phyloP scores from a whole-genome alignment of 2,888 invertebrate species.

The Dryadula phaetusa region DNA sequence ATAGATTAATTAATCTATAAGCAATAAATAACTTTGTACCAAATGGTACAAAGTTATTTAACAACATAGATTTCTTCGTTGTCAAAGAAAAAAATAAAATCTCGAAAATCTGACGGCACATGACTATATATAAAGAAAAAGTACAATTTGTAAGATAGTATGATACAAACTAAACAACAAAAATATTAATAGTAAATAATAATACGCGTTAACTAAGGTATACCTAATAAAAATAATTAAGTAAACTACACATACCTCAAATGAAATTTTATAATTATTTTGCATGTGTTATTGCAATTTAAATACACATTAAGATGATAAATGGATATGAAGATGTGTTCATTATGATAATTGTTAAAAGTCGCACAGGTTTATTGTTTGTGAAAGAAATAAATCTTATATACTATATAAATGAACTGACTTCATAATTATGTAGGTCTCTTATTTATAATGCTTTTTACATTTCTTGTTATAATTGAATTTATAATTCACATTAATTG shows the following conservation, averaged over 20 bases:
- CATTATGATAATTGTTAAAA: constrained; percentile 21
- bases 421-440: not conserved
- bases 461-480: not conserved
- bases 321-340: not conserved
- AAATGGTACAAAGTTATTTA: no score
- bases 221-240: not conserved
- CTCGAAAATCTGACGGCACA: no score
- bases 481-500: not conserved
- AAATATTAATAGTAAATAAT: no score
- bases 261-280: constrained; percentile 1
- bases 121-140: no score
- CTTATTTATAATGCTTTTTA: constrained; percentile 11
- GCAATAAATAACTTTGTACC: no score
- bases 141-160: no score
- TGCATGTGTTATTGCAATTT: constrained; percentile 1
- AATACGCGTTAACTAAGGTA: no score
- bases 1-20: no score
- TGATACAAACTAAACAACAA: no score
- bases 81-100: no score
- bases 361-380: constrained; percentile 6
- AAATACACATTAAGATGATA: constrained; percentile 9
- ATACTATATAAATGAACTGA: not conserved
- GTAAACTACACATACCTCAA: not conserved
- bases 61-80: no score
- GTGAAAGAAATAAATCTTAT: not conserved